Percentiles rank a stretch among this genome's conserved stretches.
Evolutionary conservation across 64 coral and sea anemone species (phyloP).

Genomic region (Pachyseris speciosa): DNA sequence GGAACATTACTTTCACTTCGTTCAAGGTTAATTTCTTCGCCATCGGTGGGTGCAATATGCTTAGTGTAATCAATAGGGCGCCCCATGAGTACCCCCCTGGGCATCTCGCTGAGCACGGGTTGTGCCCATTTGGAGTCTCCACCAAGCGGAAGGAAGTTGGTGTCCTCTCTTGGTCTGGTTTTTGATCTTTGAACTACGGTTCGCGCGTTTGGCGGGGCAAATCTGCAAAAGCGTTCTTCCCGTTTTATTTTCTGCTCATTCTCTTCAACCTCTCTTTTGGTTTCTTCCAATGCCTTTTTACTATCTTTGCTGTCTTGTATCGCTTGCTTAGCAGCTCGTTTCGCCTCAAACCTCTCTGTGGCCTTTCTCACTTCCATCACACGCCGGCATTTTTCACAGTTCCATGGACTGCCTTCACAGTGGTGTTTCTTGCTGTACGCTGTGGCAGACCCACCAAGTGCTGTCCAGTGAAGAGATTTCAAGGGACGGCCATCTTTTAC

Average conservation of each 20-base stretch:
- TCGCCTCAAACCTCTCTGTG: conserved; percentile 9
- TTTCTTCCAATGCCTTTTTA: background rate
- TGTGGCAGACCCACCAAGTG: background rate
- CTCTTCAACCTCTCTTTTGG: background rate
- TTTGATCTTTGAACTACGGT: conserved; percentile 3
- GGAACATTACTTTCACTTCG: background rate
- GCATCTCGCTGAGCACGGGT: conserved; percentile 4
- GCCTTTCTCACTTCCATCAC: conserved; percentile 9
- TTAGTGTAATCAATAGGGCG: background rate
- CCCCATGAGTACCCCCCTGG: background rate
- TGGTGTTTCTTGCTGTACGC: background rate
- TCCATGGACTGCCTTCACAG: background rate
- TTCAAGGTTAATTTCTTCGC: background rate
- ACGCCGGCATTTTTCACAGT: conserved; percentile 21
- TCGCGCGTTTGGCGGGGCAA: background rate
- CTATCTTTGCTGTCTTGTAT: background rate
- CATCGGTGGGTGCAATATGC: background rate
- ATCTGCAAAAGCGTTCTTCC: conserved; percentile 15
- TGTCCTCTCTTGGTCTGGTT: background rate
- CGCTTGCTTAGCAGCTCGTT: conserved; percentile 7
- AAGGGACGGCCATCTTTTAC: background rate
- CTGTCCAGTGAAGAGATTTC: conserved; percentile 38
- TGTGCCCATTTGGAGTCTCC: conserved; percentile 27
- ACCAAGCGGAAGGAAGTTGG: background rate
- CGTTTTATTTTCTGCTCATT: conserved; percentile 30